Conservation (phyloP, 2,113 vertebrate genomes). For the Xenus cinereus region DNA sequence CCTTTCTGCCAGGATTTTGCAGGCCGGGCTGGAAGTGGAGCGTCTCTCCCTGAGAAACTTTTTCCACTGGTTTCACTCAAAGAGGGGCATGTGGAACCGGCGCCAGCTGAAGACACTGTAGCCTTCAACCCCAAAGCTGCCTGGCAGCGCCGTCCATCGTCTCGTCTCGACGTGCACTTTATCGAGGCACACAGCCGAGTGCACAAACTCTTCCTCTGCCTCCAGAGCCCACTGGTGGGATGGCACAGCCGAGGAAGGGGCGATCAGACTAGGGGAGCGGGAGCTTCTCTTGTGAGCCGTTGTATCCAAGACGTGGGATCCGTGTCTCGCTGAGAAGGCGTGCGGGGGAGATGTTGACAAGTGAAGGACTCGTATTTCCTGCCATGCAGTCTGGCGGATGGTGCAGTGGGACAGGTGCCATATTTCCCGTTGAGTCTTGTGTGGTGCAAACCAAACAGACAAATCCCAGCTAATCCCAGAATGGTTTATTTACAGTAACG, state of each 20-base stretch:
- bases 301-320: not conserved
- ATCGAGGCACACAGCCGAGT: not conserved
- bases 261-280: rapidly evolving
- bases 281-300: not conserved
- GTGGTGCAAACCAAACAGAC: not conserved
- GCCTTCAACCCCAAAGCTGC: not conserved
- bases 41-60: slow-evolving; percentile 91
- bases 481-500: not conserved
- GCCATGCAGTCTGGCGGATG: not conserved
- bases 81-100: slow-evolving; percentile 95
- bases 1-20: slow-evolving; percentile 79
- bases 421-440: not conserved
- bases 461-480: not conserved
- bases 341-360: not conserved
- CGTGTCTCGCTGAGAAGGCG: not conserved
- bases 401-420: not conserved
- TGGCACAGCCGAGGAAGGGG: not conserved
- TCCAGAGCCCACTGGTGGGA: not conserved
- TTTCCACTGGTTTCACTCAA: slow-evolving; percentile 92
- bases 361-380: not conserved
- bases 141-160: not conserved
- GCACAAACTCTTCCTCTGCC: not conserved
- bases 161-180: not conserved
- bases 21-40: slow-evolving; percentile 91
- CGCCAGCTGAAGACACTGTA: slow-evolving; percentile 56